Evolutionary conservation across 2,888 invertebrate species (phyloP), one percentile per base, ranked within the genome.

Genomic region (Holacanthella duospinosa): DNA sequence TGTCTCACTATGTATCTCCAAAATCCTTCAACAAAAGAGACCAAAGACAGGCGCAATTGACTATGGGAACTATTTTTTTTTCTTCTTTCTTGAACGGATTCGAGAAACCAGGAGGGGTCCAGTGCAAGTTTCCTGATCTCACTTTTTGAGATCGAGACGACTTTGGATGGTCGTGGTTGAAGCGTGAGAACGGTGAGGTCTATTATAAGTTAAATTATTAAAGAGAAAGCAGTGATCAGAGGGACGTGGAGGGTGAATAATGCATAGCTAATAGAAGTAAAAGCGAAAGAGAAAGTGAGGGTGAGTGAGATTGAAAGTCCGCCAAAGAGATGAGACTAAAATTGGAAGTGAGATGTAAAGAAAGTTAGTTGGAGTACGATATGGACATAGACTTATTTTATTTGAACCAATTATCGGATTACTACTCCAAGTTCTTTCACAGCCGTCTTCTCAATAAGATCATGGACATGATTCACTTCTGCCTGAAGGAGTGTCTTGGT

Each of bases 381-480:
- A n/a, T n/a, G n/a, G n/a, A n/a, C n/a, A n/a, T n/a, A n/a, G n/a
- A n/a, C n/a, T n/a, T n/a, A n/a, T n/a, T n/a, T n/a, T n/a, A n/a
- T n/a, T n/a, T n/a, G n/a, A n/a, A n/a, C n/a, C n/a, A n/a, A n/a
- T 66, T 60, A 66, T 59, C 66, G 63, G 26, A 66, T 76, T 64
- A 72, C 75, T 56, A 83, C 82, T 62, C 78, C 78, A 59, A 85
- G 76, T 57, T 77, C 71, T 63, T 78, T 74, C 24, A 67, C 71
- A 1, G 83, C 84, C 16, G 80, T 79, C 19, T 82, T 77, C 69
- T 82, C 86, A 66, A 97, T 92, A 73, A 83, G 77, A 70, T 82
- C 80, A 75, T 97, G 96, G n/a, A 95, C 78, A 57, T 79, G 74
- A 77, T 89, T 92, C 0, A 92, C 94, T 80, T 99, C 95, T 0